These are phyloP conservation scores for Thalpophila matura DNA, from an alignment of 2,888 invertebrate species.

Conservation along the genomic window DNA sequence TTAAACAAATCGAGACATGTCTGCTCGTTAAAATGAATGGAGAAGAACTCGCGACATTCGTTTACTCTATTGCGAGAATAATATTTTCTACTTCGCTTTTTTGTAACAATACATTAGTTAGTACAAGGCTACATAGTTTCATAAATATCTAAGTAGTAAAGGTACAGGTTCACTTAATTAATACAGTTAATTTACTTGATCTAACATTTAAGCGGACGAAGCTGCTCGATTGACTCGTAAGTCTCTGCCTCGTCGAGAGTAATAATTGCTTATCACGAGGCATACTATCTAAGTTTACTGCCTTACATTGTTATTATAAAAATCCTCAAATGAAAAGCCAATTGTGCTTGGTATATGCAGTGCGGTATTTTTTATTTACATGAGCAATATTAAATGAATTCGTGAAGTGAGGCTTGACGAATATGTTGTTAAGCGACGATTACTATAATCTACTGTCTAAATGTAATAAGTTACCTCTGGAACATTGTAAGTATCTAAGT, in stretches of 20 bases:
- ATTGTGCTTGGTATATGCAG: conserved; percentile 21
- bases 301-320: not conserved
- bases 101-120: conserved; percentile 30
- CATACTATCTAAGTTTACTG: not conserved
- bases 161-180: conserved; percentile 37
- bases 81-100: conserved; percentile 30
- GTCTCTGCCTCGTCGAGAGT: conserved; percentile 15
- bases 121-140: conserved; percentile 27
- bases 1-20: not conserved
- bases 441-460: conserved; percentile 1
- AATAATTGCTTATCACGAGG: conserved; percentile 10
- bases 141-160: conserved; percentile 38
- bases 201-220: conserved; percentile 29
- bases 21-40: not conserved
- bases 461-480: conserved; percentile 9
- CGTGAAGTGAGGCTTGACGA: conserved; percentile 3
- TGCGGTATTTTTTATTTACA: conserved; percentile 33
- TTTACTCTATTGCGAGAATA: conserved; percentile 35
- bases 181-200: conserved; percentile 27
- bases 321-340: conserved; percentile 18
- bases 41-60: conserved; percentile 7
- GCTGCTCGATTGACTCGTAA: conserved; percentile 3
- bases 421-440: conserved; percentile 14
- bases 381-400: conserved; percentile 22
- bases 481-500: conserved; percentile 4